Percentiles rank a stretch among this genome's conserved stretches.
phyloP scores from a whole-genome alignment of 2,888 invertebrate species.

The Seira ritae region DNA sequence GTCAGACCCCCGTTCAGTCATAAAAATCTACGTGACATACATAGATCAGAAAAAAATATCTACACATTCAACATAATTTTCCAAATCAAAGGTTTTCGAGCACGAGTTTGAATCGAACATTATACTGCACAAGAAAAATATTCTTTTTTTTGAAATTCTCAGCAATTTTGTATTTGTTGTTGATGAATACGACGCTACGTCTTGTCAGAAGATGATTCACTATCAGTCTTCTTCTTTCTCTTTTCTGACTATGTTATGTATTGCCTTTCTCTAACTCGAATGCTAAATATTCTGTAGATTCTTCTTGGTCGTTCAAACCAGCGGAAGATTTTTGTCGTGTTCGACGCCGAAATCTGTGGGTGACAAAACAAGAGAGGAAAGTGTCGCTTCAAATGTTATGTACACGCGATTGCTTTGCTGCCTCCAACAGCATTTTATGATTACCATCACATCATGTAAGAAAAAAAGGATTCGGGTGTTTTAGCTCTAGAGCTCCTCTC shows the following conservation, averaged over 20 bases:
- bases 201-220: background rate
- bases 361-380: constrained; percentile 73
- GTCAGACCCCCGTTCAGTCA: background rate
- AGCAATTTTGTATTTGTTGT: background rate
- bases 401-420: constrained; percentile 31
- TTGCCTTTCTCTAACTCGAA: constrained; percentile 21
- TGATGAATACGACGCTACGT: background rate
- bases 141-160: too few species aligned
- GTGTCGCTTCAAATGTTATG: constrained; percentile 72
- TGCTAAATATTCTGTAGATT: constrained; percentile 36
- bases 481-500: too few species aligned
- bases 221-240: background rate
- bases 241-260: background rate
- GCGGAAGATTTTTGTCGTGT: background rate
- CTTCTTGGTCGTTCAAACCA: constrained; percentile 27
- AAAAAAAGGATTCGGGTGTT: constrained; percentile 15
- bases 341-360: constrained; percentile 68
- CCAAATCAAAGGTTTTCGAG: constrained; percentile 20
- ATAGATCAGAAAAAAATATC: constrained; percentile 6
- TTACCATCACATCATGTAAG: background rate
- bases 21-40: constrained; percentile 35
- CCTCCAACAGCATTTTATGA: constrained; percentile 34
- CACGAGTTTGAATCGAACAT: constrained; percentile 13
- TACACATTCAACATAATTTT: constrained; percentile 38
- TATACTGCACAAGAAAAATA: too few species aligned